Evolutionary conservation across 2,888 invertebrate species (phyloP).

Genomic region (Proisotoma minuta): DNA sequence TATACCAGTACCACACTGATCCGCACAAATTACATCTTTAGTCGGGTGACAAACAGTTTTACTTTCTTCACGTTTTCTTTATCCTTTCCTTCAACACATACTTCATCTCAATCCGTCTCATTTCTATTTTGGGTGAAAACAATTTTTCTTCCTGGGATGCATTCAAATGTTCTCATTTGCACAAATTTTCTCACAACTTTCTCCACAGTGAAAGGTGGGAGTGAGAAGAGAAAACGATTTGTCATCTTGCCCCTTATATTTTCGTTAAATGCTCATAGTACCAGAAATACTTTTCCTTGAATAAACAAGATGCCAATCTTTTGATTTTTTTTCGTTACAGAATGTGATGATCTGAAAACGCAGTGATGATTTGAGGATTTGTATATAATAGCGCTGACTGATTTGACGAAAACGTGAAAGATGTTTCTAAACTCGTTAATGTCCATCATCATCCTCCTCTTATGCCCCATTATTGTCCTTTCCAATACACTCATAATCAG

Average conservation of each 20-base stretch:
- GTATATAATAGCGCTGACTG: not conserved
- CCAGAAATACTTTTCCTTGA: not conserved
- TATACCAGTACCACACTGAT: too few species aligned
- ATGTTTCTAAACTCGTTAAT: slow-evolving; percentile 36
- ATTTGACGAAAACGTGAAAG: slow-evolving; percentile 1
- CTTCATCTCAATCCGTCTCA: not conserved
- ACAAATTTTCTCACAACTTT: not conserved
- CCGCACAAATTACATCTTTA: not conserved
- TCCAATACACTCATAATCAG: slow-evolving; percentile 60
- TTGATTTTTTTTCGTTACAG: not conserved
- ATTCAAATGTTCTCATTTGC: not conserved
- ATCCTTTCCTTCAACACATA: too few species aligned
- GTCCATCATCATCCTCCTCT: slow-evolving; percentile 37
- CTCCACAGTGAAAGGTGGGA: not conserved
- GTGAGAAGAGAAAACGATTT: not conserved
- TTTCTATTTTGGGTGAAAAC: slow-evolving; percentile 2
- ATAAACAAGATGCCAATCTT: not conserved
- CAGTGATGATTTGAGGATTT: not conserved
- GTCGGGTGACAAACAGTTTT: not conserved
- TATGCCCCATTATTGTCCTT: slow-evolving; percentile 57
- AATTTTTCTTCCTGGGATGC: not conserved
- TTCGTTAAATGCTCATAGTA: too few species aligned
- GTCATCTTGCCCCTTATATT: not conserved
- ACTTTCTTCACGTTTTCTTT: too few species aligned
- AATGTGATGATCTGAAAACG: not conserved